Evolutionary conservation across 2,888 invertebrate genomes (phyloP), one percentile per base, ranked within the genome.

Genomic region (Chaetogeoica ovagalla): DNA sequence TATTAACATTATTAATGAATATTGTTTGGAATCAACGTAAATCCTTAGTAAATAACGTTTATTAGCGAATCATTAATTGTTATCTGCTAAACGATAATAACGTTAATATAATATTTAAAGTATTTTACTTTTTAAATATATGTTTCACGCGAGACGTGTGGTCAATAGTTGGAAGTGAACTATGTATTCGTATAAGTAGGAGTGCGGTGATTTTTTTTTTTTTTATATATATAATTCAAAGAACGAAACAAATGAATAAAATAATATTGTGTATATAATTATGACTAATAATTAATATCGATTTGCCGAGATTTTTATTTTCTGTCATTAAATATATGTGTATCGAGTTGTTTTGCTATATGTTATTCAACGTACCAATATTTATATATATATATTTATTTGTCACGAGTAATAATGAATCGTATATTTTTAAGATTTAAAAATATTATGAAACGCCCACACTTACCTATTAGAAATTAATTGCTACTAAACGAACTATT

Each of bases 341-440:
- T 8, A 13, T 70, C 15, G n/a, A 71, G 39, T 71, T 15, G 23
- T 43, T 60, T 59, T 43, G 39, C 21, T 71, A 30, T 30, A 30
- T 39, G 4, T 39, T 15, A 39, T n/a, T 37, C 2, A 17, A 30
- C 30, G 30, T 37, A 19, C 37, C 19, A 30, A 37, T 19, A 21
- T 43, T 21, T 48, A 23, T 39, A 7, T 39, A 60, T 21, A 21
- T 11, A 23, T 60, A 23, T n/a, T n/a, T n/a, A n/a, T n/a, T n/a
- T n/a, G n/a, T 68, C 19, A 68, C 23, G 23, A 59, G n/a, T 37
- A 48, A 60, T 37, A 48, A 60, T 72, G 72, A 60, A 39, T 71
- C 71, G 43, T n/a, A 17, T 2, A 11, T 21, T 59, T 52, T 72
- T 62, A 48, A 3, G 23, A 72, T 60, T 19, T 17, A 15, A 52